phyloP scores from a whole-genome alignment of 2,888 invertebrate species.

The Dasysyrphus tricinctus region DNA sequence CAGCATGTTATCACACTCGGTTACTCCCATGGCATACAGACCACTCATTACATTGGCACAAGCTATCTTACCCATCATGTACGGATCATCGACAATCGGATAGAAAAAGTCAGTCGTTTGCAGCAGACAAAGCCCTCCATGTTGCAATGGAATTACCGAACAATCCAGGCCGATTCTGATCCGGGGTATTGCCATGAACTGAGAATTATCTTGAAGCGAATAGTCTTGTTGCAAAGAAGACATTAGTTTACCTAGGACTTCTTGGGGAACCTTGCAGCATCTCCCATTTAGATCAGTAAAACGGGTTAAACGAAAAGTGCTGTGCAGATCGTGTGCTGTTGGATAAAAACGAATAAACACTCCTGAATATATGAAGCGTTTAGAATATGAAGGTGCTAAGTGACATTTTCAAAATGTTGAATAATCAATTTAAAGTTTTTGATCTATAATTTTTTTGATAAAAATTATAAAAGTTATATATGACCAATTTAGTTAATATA shows the following conservation, averaged over 20 bases:
- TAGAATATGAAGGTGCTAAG: too few species aligned
- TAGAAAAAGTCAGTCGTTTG: conserved; percentile 98
- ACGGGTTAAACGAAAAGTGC: conserved; percentile 95
- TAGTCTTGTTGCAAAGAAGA: conserved; percentile 92
- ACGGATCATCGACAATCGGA: conserved; percentile 96
- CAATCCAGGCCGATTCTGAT: conserved; percentile 96
- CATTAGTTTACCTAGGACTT: conserved; percentile 91
- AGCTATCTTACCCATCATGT: conserved; percentile 96
- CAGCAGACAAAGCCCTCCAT: conserved; percentile 92
- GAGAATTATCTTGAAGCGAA: conserved; percentile 92
- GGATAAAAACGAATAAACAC: too few species aligned
- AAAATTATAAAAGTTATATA: too few species aligned
- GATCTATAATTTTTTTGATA: too few species aligned
- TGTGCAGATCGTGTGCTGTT: conserved; percentile 94
- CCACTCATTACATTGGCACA: conserved; percentile 97
- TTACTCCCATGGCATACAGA: conserved; percentile 97
- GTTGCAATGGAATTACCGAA: conserved; percentile 93
- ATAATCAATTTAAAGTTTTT: too few species aligned
- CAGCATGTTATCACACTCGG: conserved; percentile 96
- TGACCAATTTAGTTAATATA: too few species aligned
- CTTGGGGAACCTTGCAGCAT: conserved; percentile 97
- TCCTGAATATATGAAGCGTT: too few species aligned
- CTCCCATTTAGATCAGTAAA: conserved; percentile 97
- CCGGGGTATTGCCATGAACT: conserved; percentile 94
- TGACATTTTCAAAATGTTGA: too few species aligned